These are phyloP conservation scores for Riparia riparia DNA, from an alignment of 2,113 vertebrate species.

Conservation along the genomic window DNA sequence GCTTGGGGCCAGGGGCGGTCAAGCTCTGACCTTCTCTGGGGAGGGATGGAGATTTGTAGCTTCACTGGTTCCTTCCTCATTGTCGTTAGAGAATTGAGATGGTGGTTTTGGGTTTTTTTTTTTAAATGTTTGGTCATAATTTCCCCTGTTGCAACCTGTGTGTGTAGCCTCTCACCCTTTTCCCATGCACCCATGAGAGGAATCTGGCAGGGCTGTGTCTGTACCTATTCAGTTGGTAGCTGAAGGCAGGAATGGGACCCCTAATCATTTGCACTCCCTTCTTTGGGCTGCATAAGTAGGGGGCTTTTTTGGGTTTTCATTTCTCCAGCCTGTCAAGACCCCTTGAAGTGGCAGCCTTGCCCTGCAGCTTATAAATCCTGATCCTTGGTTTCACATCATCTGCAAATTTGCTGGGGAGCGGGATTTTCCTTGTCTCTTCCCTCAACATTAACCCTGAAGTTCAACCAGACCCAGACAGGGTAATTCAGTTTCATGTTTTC, in stretches of 20 bases:
- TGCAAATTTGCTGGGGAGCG: not conserved
- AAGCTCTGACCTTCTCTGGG: not conserved
- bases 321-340: not conserved
- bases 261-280: not conserved
- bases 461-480: not conserved
- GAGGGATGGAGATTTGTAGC: not conserved
- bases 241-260: not conserved
- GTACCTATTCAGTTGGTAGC: fast-evolving
- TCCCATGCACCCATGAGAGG: not conserved
- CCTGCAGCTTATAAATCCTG: not conserved
- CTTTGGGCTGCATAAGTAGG: not conserved
- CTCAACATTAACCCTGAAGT: not conserved
- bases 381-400: not conserved
- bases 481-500: not conserved
- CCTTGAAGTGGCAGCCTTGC: not conserved
- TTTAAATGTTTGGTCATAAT: not conserved
- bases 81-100: not conserved
- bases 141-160: not conserved
- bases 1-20: fast-evolving
- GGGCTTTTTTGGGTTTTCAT: not conserved
- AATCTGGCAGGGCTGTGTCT: not conserved
- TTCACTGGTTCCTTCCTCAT: not conserved
- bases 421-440: not conserved
- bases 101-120: no score
- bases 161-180: not conserved